phyloP scores from a whole-genome alignment of 2,797 vertebrate species.

The Carapus acus region DNA sequence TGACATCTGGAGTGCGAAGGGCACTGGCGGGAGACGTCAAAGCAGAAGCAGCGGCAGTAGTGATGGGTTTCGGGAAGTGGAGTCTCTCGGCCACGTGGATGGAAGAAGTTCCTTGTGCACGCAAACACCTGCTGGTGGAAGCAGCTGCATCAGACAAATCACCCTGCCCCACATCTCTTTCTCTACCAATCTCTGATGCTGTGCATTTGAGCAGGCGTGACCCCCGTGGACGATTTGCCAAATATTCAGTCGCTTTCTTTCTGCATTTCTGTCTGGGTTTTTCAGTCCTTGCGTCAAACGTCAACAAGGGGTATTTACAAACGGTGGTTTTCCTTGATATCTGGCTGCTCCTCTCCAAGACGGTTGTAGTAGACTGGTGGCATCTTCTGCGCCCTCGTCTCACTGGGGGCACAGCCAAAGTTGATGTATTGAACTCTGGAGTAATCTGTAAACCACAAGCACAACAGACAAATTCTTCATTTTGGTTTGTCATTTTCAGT shows the following conservation, averaged over 20 bases:
- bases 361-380: slow-evolving; percentile 35
- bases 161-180: slow-evolving; percentile 8
- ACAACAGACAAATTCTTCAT: background rate
- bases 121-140: slow-evolving; percentile 17
- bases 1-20: slow-evolving; percentile 22
- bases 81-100: slow-evolving; percentile 5
- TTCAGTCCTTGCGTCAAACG: slow-evolving; percentile 61
- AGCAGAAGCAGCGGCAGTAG: no score
- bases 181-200: slow-evolving; percentile 27
- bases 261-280: slow-evolving; percentile 12
- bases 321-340: slow-evolving; percentile 56
- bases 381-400: slow-evolving; percentile 57
- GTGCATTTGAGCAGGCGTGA: slow-evolving; percentile 9
- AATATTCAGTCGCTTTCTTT: slow-evolving; percentile 24
- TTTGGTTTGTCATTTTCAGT: no score
- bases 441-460: slow-evolving; percentile 68
- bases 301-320: slow-evolving; percentile 74
- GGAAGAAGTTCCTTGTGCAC: slow-evolving; percentile 9
- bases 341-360: slow-evolving; percentile 43
- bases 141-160: slow-evolving; percentile 6
- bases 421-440: slow-evolving; percentile 76
- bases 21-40: slow-evolving; percentile 24
- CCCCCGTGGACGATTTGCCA: slow-evolving; percentile 18
- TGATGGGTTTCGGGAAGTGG: slow-evolving; percentile 20
- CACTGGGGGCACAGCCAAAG: slow-evolving; percentile 29